These are phyloP conservation scores for Cephonodes hylas DNA, from an alignment of 2,888 invertebrate species.

Conservation along the genomic window DNA sequence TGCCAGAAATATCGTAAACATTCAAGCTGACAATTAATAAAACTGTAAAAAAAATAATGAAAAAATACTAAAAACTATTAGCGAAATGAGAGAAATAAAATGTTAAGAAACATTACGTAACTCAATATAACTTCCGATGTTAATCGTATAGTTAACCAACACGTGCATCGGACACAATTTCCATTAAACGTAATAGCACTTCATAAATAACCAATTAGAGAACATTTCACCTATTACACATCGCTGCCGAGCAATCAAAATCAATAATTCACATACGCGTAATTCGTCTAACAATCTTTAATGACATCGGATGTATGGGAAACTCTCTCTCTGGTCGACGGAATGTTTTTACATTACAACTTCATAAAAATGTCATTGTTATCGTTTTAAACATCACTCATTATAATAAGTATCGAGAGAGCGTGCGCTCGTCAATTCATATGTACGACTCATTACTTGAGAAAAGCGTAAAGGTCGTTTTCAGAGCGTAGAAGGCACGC, in stretches of 20 bases:
- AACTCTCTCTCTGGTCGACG: constrained; percentile 29
- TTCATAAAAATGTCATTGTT: constrained; percentile 60
- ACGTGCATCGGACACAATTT: neutral
- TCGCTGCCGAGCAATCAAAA: neutral
- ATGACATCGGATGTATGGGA: neutral
- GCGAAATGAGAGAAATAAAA: no score
- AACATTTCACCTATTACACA: constrained; percentile 17
- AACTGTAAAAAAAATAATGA: no score
- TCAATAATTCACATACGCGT: neutral
- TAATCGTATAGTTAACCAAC: neutral
- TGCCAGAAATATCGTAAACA: no score
- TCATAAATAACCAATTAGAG: neutral
- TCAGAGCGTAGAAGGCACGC: neutral
- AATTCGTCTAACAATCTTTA: constrained; percentile 9
- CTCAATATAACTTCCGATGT: no score
- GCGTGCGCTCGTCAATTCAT: constrained; percentile 58
- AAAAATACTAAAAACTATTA: no score
- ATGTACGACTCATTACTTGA: constrained; percentile 59
- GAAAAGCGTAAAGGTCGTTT: constrained; percentile 27
- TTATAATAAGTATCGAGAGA: constrained; percentile 54
- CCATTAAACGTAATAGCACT: neutral
- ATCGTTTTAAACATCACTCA: constrained; percentile 63
- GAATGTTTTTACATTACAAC: constrained; percentile 33
- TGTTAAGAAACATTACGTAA: no score
- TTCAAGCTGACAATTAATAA: no score